Conservation (phyloP, 2,888 invertebrate species). For the Sinopyrophorus schimmeli region DNA sequence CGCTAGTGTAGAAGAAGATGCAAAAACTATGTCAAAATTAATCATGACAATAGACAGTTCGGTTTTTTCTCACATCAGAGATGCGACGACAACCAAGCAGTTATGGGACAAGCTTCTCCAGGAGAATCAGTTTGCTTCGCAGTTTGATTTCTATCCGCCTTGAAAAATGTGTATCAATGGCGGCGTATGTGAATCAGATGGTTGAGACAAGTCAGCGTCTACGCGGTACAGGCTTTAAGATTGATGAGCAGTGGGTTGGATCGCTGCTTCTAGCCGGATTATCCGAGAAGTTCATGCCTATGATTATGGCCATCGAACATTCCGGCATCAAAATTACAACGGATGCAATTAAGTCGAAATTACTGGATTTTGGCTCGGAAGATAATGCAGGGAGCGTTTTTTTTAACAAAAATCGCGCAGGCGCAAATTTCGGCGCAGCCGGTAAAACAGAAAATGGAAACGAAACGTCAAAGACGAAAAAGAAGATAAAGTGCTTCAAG, state of each 20-base stretch:
- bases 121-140: conserved; percentile 35
- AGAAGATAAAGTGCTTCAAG: too few relatives aligned
- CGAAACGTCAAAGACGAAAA: too few relatives aligned
- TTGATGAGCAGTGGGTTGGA: conserved; percentile 39
- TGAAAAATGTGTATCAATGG: conserved; percentile 25
- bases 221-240: conserved; percentile 34
- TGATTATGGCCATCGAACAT: conserved; percentile 36
- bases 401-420: too few relatives aligned
- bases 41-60: conserved; percentile 35
- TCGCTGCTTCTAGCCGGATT: conserved; percentile 32
- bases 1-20: conserved; percentile 17
- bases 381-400: not conserved
- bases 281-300: conserved; percentile 28
- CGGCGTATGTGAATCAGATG: conserved; percentile 36
- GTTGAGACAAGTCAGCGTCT: conserved; percentile 35
- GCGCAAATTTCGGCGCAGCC: too few relatives aligned
- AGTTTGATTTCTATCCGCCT: conserved; percentile 30
- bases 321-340: conserved; percentile 33
- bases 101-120: conserved; percentile 37
- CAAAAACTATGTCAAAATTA: conserved; percentile 32
- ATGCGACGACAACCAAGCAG: conserved; percentile 32
- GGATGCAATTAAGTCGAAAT: conserved; percentile 34
- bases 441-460: too few relatives aligned
- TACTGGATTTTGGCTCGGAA: conserved; percentile 16
- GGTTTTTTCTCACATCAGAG: conserved; percentile 38